Conservation (phyloP, 2,113 vertebrate species). For the Mormoops blainvillei region DNA sequence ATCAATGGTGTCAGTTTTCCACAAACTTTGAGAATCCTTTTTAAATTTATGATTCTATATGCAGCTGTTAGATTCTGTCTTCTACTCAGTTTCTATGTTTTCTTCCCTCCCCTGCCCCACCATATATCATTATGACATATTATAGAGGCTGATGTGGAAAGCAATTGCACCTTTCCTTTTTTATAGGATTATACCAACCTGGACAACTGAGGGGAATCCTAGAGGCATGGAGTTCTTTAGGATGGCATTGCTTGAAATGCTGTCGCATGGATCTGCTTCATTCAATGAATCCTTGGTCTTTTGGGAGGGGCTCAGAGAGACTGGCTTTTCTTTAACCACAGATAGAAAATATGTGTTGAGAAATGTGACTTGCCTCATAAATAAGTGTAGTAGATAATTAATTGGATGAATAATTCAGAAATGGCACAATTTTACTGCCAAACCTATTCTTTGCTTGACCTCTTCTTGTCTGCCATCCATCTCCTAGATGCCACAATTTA, state of each 20-base stretch:
- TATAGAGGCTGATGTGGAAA: neutral
- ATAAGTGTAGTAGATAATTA: neutral
- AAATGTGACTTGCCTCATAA: neutral
- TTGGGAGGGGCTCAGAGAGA: neutral
- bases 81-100: neutral
- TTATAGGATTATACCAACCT: neutral
- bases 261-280: neutral
- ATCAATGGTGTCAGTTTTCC: neutral
- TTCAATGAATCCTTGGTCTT: neutral
- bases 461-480: neutral
- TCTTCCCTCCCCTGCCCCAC: neutral
- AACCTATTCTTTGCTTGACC: neutral
- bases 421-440: slow-evolving; percentile 3
- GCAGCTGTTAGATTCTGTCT: neutral
- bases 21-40: neutral
- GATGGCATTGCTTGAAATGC: neutral
- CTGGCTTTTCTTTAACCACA: neutral
- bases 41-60: neutral
- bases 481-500: neutral
- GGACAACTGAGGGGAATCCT: neutral
- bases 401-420: neutral
- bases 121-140: neutral
- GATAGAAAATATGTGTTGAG: neutral
- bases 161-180: neutral
- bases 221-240: neutral